Conservation (phyloP, 2,113 vertebrate genomes). For the Lichenostomus cassidix region DNA sequence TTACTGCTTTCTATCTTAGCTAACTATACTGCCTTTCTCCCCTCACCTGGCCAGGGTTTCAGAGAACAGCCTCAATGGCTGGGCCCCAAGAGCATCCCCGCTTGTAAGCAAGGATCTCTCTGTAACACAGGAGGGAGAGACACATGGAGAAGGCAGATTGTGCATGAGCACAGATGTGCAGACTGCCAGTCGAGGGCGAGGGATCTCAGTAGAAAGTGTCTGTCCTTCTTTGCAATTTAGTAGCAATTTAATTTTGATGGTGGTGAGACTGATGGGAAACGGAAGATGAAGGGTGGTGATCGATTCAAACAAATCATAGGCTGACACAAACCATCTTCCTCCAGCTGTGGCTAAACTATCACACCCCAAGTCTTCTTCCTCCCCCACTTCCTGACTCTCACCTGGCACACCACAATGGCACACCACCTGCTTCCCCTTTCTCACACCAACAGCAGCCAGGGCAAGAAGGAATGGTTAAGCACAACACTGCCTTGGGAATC, state of each 20-base stretch:
- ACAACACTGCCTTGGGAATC: neutral
- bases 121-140: neutral
- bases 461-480: neutral
- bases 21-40: neutral
- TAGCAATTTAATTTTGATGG: neutral
- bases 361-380: neutral
- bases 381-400: neutral
- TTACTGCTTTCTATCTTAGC: neutral
- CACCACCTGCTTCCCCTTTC: neutral
- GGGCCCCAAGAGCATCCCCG: neutral
- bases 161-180: rapidly evolving
- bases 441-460: rapidly evolving
- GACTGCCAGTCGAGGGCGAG: neutral
- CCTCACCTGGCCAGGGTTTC: neutral
- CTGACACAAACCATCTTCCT: neutral
- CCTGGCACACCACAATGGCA: neutral
- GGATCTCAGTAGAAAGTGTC: neutral
- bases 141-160: rapidly evolving
- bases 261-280: neutral
- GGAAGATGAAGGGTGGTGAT: neutral
- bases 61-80: neutral
- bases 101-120: neutral
- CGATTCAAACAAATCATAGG: neutral
- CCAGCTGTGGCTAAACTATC: neutral
- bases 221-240: neutral